Evolutionary conservation across 2,797 vertebrate genomes (phyloP).

Genomic region (Pipistrellus pipistrellus): DNA sequence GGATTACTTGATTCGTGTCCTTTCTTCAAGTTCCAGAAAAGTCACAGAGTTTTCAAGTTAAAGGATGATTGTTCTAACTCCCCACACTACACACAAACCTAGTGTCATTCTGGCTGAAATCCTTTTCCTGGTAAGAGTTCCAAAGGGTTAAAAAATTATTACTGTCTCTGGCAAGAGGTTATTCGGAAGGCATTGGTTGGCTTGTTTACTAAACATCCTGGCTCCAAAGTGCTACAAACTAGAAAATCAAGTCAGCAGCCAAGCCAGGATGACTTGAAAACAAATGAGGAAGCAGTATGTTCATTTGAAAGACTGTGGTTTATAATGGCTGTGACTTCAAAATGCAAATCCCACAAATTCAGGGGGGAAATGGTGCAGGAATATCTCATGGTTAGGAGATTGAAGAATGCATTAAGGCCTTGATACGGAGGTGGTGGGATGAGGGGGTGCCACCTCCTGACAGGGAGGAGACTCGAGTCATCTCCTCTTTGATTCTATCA

Average conservation of each 20-base stretch:
- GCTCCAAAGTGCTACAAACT: slow-evolving; percentile 15
- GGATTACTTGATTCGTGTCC: not conserved
- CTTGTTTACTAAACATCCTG: slow-evolving; percentile 53
- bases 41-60: not conserved
- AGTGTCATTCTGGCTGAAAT: not conserved
- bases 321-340: slow-evolving; percentile 43
- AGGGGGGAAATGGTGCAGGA: not conserved
- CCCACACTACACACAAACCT: too few relatives aligned
- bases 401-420: not conserved
- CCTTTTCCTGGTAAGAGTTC: not conserved
- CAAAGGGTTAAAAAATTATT: slow-evolving; percentile 39
- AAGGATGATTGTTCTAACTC: not conserved
- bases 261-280: slow-evolving; percentile 62
- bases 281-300: slow-evolving; percentile 5
- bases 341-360: slow-evolving; percentile 46
- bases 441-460: rapidly evolving
- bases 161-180: slow-evolving; percentile 21
- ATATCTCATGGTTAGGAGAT: not conserved
- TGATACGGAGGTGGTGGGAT: rapidly evolving
- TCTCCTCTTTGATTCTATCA: not conserved
- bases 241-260: not conserved
- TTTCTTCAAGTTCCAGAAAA: slow-evolving; percentile 54
- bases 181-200: not conserved
- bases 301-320: slow-evolving; percentile 54
- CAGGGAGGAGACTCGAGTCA: not conserved